A percentile compares a stretch with the other conserved stretches of the same genome.
phyloP scores from a whole-genome alignment of 2,113 vertebrate species.

The Martes martes region DNA sequence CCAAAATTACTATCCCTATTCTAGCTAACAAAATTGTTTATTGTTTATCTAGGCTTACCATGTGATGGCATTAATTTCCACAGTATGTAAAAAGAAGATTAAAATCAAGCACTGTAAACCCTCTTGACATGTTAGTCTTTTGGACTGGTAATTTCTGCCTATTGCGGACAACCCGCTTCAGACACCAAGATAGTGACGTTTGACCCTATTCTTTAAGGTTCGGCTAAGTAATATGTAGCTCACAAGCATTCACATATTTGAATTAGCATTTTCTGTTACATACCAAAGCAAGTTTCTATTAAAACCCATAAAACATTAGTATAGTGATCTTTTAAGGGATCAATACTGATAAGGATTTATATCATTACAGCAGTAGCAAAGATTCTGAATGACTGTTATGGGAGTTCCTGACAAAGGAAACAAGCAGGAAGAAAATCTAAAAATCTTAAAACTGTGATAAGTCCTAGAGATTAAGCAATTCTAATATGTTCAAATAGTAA shows the following conservation, averaged over 20 bases:
- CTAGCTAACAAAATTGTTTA: neutral
- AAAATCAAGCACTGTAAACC: neutral
- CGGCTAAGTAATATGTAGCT: conserved; percentile 4
- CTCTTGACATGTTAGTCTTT: neutral
- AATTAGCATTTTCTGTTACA: neutral
- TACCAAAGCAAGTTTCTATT: conserved; percentile 7
- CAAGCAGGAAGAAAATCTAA: neutral
- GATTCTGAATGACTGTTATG: neutral
- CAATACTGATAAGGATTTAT: neutral
- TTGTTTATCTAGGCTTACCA: neutral
- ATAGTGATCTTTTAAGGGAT: neutral
- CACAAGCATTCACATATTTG: neutral
- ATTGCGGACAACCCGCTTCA: neutral
- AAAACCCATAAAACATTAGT: conserved; percentile 16
- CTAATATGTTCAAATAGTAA: neutral
- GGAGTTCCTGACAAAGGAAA: conserved; percentile 1
- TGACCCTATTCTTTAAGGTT: neutral
- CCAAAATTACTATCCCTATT: neutral
- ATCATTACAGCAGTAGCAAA: neutral
- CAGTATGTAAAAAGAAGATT: neutral
- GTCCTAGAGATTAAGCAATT: neutral
- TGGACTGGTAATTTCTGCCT: conserved; percentile 26
- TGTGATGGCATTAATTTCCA: conserved; percentile 15
- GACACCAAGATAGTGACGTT: neutral
- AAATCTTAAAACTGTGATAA: conserved; percentile 21